phyloP scores from a whole-genome alignment of 2,797 vertebrate genomes.

The Mionectes olivaceus region DNA sequence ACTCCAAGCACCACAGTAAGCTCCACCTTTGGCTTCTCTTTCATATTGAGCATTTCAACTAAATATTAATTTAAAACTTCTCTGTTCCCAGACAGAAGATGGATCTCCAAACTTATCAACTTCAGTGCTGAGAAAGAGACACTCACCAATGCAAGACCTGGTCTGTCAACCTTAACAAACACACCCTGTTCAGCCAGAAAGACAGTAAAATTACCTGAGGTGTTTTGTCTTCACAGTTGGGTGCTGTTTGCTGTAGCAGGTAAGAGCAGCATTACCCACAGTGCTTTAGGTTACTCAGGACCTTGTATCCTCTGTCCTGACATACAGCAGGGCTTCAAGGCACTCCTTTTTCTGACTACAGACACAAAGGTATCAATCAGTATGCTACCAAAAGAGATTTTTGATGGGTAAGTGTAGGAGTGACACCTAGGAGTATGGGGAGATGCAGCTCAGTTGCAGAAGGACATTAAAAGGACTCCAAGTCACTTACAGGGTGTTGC shows the following conservation, averaged over 20 bases:
- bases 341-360: not conserved
- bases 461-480: not conserved
- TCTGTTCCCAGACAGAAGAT: not conserved
- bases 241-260: not conserved
- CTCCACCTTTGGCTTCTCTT: conserved; percentile 27
- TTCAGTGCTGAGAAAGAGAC: not conserved
- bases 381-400: not conserved
- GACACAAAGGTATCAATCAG: not conserved
- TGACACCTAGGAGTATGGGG: not conserved
- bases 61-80: conserved; percentile 13
- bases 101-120: not conserved
- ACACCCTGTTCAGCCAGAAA: not conserved
- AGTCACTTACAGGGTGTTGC: not conserved
- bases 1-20: not conserved
- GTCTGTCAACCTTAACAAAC: not conserved
- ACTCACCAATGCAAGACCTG: not conserved
- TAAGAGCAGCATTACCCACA: not conserved
- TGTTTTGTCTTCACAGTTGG: not conserved
- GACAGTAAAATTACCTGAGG: not conserved
- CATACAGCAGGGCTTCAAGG: not conserved
- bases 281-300: not conserved
- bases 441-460: not conserved
- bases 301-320: not conserved
- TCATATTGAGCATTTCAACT: conserved; percentile 9
- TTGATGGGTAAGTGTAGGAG: not conserved